Conservation (phyloP, 2,113 vertebrate species). For the Carassius gibelio region DNA sequence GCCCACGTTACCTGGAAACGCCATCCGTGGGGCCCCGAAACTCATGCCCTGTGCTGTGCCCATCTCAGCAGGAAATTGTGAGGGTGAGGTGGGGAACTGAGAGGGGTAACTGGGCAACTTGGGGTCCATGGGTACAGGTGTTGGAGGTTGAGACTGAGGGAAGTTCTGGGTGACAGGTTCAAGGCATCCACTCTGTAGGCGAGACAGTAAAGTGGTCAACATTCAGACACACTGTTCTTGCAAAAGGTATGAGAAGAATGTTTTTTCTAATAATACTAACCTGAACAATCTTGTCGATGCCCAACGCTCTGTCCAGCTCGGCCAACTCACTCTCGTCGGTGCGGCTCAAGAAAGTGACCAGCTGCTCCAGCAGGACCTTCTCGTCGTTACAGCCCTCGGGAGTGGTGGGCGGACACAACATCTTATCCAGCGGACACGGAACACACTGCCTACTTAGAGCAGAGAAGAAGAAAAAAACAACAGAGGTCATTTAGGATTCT, state of each 20-base stretch:
- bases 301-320: conserved; percentile 89
- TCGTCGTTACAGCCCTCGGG: conserved; percentile 89
- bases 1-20: conserved; percentile 77
- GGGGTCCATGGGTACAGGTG: conserved; percentile 81
- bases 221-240: neutral
- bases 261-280: conserved; percentile 63
- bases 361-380: conserved; percentile 91
- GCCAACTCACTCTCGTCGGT: conserved; percentile 94
- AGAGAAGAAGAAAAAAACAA: neutral
- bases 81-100: conserved; percentile 81
- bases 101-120: conserved; percentile 82
- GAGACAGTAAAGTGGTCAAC: neutral
- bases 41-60: conserved; percentile 77
- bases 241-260: neutral
- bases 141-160: conserved; percentile 74
- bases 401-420: conserved; percentile 87
- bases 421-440: conserved; percentile 87
- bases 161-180: conserved; percentile 81
- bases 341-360: conserved; percentile 93
- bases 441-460: conserved; percentile 81
- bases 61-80: conserved; percentile 81
- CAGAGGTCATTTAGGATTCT: neutral
- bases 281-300: conserved; percentile 95
- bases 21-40: conserved; percentile 77
- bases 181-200: conserved; percentile 83